phyloP scores from a whole-genome alignment of 2,888 invertebrate genomes.

The Tupiocoris notatus region DNA sequence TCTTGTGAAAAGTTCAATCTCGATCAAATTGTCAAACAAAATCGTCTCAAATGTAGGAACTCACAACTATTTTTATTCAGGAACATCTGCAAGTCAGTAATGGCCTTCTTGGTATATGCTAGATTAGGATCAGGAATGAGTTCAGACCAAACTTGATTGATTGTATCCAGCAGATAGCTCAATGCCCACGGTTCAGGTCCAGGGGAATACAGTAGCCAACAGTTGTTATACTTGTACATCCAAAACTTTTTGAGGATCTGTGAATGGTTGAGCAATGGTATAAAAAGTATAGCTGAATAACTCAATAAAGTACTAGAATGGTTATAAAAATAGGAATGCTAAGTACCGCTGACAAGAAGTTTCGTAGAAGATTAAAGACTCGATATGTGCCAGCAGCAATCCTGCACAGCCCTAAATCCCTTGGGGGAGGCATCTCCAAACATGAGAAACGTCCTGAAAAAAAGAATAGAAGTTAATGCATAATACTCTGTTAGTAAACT shows the following conservation, averaged over 20 bases:
- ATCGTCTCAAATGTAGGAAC: not conserved
- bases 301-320: too few species aligned
- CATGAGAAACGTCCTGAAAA: conserved; percentile 2
- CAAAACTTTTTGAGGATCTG: conserved; percentile 23
- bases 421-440: conserved; percentile 15
- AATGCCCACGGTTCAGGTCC: conserved; percentile 22
- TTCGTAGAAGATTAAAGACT: not conserved
- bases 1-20: too few species aligned
- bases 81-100: not conserved
- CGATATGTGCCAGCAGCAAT: conserved; percentile 2
- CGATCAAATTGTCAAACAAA: too few species aligned
- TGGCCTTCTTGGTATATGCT: not conserved
- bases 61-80: not conserved
- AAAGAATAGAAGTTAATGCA: too few species aligned
- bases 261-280: too few species aligned
- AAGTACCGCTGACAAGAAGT: conserved; percentile 14
- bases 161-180: not conserved
- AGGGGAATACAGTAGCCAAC: conserved; percentile 15
- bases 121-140: not conserved
- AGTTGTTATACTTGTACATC: not conserved
- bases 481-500: too few species aligned
- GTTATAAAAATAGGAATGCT: not conserved
- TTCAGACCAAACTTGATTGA: not conserved
- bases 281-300: too few species aligned
- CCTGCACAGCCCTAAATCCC: not conserved